phyloP scores from a whole-genome alignment of 2,888 invertebrate genomes.

The Aradus depressus region DNA sequence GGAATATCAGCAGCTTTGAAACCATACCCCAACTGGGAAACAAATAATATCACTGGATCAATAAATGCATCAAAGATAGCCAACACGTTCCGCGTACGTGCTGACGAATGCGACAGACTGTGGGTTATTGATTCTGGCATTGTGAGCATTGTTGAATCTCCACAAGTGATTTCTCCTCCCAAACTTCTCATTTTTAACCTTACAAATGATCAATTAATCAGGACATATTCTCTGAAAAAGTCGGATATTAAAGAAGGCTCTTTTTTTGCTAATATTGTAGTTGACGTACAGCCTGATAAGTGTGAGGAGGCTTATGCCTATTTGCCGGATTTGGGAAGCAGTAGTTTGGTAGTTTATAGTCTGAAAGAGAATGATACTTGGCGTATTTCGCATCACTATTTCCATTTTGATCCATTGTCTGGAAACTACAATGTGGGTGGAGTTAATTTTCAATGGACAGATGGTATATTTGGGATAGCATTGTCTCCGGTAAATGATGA shows the following conservation, averaged over 20 bases:
- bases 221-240: conserved; percentile 55
- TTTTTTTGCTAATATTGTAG: conserved; percentile 70
- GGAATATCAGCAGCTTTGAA: conserved; percentile 50
- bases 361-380: conserved; percentile 62
- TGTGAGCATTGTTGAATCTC: conserved; percentile 46
- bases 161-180: conserved; percentile 52
- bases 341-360: conserved; percentile 67
- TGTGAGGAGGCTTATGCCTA: conserved; percentile 69
- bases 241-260: conserved; percentile 57
- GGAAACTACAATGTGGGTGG: conserved; percentile 63
- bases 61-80: conserved; percentile 34
- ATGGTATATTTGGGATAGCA: conserved; percentile 66
- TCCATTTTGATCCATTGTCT: conserved; percentile 60
- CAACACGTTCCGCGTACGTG: conserved; percentile 63
- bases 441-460: conserved; percentile 70
- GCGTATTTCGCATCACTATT: conserved; percentile 64
- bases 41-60: conserved; percentile 57
- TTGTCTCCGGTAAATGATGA: conserved; percentile 46
- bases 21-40: conserved; percentile 66
- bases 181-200: conserved; percentile 62
- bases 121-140: conserved; percentile 75
- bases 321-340: conserved; percentile 57
- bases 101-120: conserved; percentile 61
- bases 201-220: conserved; percentile 59
- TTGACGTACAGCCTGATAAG: conserved; percentile 55